These are phyloP conservation scores for Lipophrys pholis DNA, from an alignment of 2,113 vertebrate genomes.

Conservation along the genomic window DNA sequence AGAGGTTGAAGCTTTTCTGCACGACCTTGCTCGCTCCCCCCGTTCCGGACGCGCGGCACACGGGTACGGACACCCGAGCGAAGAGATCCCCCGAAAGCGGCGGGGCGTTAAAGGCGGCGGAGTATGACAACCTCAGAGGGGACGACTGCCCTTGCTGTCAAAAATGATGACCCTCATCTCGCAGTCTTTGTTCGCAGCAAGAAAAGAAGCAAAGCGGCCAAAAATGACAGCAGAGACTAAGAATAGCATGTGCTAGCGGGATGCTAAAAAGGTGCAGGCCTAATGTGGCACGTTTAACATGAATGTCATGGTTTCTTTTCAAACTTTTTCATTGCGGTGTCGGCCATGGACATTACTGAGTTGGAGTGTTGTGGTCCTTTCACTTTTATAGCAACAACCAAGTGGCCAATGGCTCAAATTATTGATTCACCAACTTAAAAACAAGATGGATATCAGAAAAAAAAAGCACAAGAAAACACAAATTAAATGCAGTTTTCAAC, in stretches of 20 bases:
- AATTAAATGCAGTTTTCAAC: neutral
- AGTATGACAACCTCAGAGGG: slow-evolving; percentile 64
- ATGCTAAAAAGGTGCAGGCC: slow-evolving; percentile 31
- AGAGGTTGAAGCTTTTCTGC: too few species aligned
- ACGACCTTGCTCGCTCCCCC: neutral
- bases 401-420: neutral
- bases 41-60: neutral
- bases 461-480: neutral
- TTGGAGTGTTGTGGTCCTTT: too few species aligned
- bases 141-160: slow-evolving; percentile 64
- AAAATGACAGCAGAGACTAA: slow-evolving; percentile 39
- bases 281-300: slow-evolving; percentile 18
- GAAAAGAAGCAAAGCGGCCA: slow-evolving; percentile 43
- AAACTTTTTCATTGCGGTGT: too few species aligned
- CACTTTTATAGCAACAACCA: neutral
- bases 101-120: too few species aligned
- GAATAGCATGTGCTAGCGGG: slow-evolving; percentile 45
- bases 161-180: slow-evolving; percentile 69
- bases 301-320: neutral
- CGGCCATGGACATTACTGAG: too few species aligned
- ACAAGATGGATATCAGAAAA: too few species aligned
- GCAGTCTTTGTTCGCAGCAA: slow-evolving; percentile 63
- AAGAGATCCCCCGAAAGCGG: slow-evolving; percentile 37
- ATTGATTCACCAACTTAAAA: too few species aligned
- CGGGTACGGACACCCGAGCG: neutral